Conservation (phyloP, 2,888 invertebrate genomes). For the Tachina lurida region DNA sequence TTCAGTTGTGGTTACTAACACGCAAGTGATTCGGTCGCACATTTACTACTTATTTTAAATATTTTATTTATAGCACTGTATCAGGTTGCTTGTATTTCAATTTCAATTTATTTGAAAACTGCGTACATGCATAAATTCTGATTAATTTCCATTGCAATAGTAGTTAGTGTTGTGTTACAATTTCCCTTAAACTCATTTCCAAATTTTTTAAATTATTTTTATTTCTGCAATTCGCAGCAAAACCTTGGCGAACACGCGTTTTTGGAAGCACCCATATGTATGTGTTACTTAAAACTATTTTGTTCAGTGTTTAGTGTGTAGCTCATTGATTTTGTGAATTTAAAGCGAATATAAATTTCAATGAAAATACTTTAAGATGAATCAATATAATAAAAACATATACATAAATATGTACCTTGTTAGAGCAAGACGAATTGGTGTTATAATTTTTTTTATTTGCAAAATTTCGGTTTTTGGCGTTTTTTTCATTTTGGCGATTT, state of each 20-base stretch:
- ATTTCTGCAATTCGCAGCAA: background rate
- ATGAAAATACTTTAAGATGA: no score
- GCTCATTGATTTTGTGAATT: background rate
- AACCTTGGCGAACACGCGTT: background rate
- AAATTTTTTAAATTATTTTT: background rate
- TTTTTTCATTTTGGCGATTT: no score
- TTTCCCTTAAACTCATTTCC: conserved; percentile 6
- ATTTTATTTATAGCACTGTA: background rate
- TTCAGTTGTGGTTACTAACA: conserved; percentile 60
- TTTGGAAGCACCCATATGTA: background rate
- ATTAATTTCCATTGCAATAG: conserved; percentile 45
- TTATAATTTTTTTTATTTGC: no score
- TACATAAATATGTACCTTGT: no score
- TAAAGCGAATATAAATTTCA: background rate
- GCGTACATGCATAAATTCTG: conserved; percentile 3
- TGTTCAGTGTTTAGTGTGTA: background rate
- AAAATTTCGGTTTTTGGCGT: no score
- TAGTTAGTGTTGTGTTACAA: conserved; percentile 8
- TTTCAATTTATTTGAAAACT: conserved; percentile 18
- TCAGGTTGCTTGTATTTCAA: background rate
- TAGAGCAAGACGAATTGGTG: no score
- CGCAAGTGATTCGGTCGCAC: conserved; percentile 56
- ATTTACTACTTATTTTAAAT: conserved; percentile 29
- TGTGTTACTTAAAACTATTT: background rate
- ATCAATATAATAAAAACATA: no score